Base-by-base conservation (phyloP, 2,797 vertebrate species). In the Acipenser transmontanus region DNA sequence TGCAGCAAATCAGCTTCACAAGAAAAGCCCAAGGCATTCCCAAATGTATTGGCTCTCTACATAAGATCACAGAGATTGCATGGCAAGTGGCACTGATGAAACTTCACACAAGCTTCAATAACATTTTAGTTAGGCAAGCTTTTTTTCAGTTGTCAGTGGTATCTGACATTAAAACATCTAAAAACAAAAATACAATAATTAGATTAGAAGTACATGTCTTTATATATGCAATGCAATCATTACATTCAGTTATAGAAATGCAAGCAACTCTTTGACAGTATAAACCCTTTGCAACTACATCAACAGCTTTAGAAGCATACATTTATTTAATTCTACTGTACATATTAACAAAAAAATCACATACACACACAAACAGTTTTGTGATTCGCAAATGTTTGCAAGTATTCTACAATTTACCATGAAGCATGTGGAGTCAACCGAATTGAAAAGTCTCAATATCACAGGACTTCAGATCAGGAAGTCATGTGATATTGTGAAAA, bases 31-130 rank as follows among this genome's bases (percentile, higher is more conserved):
- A 51, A 60, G 49, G 47, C 65, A 59, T 17, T 68, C 66, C 63
- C 71, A 60, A 61, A 65, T 59, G 68, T 63, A 63, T 66, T 66
- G 8, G 8, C n/a, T 51, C 49, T 8, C 17, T 17, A 1, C 17
- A 17, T 17, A 17, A 48, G 47, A 64, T 67, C 54, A 17, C 17
- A 66, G 62, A 67, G 10, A 61, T 8, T 34, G 20, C 59, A 61
- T 50, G 17, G 17, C 17, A 17, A 17, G 17, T 17, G 20, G 62
- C n/a, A 12, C 34, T 34, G 50, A 57, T 51, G 47, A 65, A 70
- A 50, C 59, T 57, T 11, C 47, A 49, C 49, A n/a, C 49, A 62
- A 13, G 61, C 51, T 12, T 70, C 56, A 57, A 50, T 69, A 56
- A 12, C 47, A 49, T 51, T 49, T 51, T 7, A 47, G 50, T 20